Evolutionary conservation across 2,888 invertebrate species (phyloP).

Genomic region (Drosophila quinaria): DNA sequence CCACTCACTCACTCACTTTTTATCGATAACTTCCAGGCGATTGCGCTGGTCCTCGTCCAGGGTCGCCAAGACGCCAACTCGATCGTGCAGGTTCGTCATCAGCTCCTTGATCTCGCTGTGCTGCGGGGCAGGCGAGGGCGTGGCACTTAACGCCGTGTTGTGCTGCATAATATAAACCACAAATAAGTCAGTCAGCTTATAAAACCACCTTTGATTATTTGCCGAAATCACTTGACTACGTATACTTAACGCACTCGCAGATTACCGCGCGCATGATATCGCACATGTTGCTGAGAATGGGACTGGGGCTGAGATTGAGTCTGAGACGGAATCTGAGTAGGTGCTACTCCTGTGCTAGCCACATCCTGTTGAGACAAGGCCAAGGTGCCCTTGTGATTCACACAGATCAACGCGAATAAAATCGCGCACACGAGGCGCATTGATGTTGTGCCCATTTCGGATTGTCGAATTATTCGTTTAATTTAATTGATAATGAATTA

Average conservation of each 20-base stretch:
- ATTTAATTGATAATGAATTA: conserved; percentile 1
- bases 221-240: neutral
- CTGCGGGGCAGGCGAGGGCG: neutral
- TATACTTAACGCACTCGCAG: conserved; percentile 63
- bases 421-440: conserved; percentile 22
- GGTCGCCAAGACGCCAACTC: conserved; percentile 82
- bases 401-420: conserved; percentile 19
- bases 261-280: conserved; percentile 33
- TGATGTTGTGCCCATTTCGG: conserved; percentile 20
- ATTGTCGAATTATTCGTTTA: neutral
- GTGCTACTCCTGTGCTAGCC: neutral
- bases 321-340: neutral
- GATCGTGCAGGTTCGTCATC: conserved; percentile 83
- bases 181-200: neutral
- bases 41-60: conserved; percentile 84
- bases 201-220: conserved; percentile 1
- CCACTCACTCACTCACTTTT: conserved; percentile 83
- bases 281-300: conserved; percentile 14
- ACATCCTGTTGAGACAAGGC: neutral
- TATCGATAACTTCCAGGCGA: conserved; percentile 84
- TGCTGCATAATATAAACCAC: conserved; percentile 9
- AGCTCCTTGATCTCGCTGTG: conserved; percentile 73
- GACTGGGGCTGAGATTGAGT: neutral
- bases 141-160: neutral
- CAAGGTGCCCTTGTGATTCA: neutral